Evolutionary conservation across 2,888 invertebrate genomes (phyloP), one percentile per base, ranked within the genome.

Genomic region (Cosmia pyralina): DNA sequence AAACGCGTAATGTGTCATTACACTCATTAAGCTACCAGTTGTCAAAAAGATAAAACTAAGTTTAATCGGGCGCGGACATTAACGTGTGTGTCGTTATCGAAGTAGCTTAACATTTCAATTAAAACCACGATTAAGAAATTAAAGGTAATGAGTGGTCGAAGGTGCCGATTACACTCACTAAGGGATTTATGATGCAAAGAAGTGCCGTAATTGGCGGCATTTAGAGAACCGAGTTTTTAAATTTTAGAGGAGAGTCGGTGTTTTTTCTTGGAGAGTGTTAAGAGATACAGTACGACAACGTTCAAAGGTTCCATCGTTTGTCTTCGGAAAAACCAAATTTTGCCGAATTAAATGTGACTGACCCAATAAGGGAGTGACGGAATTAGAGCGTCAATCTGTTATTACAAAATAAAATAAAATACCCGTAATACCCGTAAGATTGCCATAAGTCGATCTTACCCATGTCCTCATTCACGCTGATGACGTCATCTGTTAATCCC

Each of bases 41-140:
- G 88, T 89, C 88, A 88, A 88, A 90, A 89, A 90, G 88, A 89
- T 90, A 92, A 81, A 90, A 79, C 77, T 87, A 77, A 79, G 79
- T 78, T 79, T 90, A 91, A 91, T 88, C 91, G 85, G 88, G 90
- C 88, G 86, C 85, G 83, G 88, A 89, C 92, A 92, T 93, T 94
- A 93, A 94, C 89, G 91, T 85, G 89, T 89, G 85, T 87, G 77
- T 86, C 89, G 79, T 92, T 94, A 94, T 94, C 95, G 87, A 75
- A 75, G 78, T 86, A 87, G 88, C 90, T 92, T 91, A 93, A 95
- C 94, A 93, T 95, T 95, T 95, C 95, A 96, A 96, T 96, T 95
- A 96, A 91, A 90, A 77, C 86, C 83, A 85, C 89, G 94, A 95
- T 95, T 94, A 94, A 94, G 92, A 93, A 94, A 94, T 94, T 94